Conservation (phyloP, 2,797 vertebrate genomes). For the Coilia nasus region DNA sequence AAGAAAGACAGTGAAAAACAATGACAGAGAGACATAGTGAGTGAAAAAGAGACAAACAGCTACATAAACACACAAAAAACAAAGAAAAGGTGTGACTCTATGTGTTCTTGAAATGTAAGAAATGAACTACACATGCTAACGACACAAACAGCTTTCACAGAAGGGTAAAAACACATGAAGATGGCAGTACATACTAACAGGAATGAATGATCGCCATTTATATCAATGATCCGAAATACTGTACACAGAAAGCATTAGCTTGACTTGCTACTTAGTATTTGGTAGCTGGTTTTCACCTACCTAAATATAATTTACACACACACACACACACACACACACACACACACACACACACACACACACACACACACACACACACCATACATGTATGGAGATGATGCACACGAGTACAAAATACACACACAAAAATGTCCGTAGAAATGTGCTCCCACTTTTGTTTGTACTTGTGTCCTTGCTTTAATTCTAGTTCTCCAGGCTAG, state of each 20-base stretch:
- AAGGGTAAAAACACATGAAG: background rate
- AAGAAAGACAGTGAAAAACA: background rate
- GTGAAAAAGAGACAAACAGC: background rate
- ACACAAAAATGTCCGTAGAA: background rate
- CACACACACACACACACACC: too few species aligned
- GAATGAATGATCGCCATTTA: background rate
- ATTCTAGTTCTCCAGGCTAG: background rate
- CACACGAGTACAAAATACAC: background rate
- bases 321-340: background rate
- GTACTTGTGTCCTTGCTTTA: background rate
- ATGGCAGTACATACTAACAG: background rate
- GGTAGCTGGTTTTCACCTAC: background rate
- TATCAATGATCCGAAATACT: background rate
- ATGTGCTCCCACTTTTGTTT: background rate
- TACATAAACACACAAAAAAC: background rate
- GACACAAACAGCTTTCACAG: background rate
- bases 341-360: too few species aligned
- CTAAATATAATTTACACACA: background rate
- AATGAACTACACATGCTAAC: background rate
- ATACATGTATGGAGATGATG: background rate
- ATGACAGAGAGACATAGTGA: too few species aligned
- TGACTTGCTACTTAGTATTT: background rate
- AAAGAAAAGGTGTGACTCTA: conserved; percentile 4
- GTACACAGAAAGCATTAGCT: background rate
- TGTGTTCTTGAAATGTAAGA: background rate